These are phyloP conservation scores for Hirtodrosophila duncani DNA, from an alignment of 2,888 invertebrate species.

Conservation along the genomic window DNA sequence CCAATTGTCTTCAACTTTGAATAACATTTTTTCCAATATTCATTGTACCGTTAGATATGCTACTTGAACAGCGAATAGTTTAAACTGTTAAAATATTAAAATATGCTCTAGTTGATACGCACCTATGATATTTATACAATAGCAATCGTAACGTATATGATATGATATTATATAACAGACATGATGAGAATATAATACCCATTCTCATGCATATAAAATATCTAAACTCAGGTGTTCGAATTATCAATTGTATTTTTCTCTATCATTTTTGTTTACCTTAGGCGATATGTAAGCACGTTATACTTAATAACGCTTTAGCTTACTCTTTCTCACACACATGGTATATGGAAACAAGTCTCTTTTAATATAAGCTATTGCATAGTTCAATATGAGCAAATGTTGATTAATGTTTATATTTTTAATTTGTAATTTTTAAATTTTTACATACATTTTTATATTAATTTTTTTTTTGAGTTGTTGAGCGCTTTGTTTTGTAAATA, in stretches of 20 bases:
- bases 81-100: slow-evolving; percentile 8
- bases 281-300: slow-evolving; percentile 5
- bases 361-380: too few relatives aligned
- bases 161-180: background rate
- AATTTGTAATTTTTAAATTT: background rate
- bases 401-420: too few relatives aligned
- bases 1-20: background rate
- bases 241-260: slow-evolving; percentile 45
- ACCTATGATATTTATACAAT: slow-evolving; percentile 5
- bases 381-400: background rate
- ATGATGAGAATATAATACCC: too few relatives aligned
- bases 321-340: background rate
- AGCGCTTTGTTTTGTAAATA: slow-evolving; percentile 62
- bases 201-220: slow-evolving; percentile 17
- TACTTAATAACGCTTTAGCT: slow-evolving; percentile 4
- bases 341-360: too few relatives aligned
- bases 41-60: slow-evolving; percentile 14
- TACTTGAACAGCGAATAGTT: slow-evolving; percentile 3
- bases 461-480: slow-evolving; percentile 13
- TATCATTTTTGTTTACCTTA: slow-evolving; percentile 11
- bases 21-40: slow-evolving; percentile 24
- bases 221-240: slow-evolving; percentile 61
- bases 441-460: slow-evolving; percentile 2
- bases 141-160: background rate
- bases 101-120: slow-evolving; percentile 8